Evolutionary conservation across 2,797 vertebrate species (phyloP).

Genomic region (Sebastes hubbsi): DNA sequence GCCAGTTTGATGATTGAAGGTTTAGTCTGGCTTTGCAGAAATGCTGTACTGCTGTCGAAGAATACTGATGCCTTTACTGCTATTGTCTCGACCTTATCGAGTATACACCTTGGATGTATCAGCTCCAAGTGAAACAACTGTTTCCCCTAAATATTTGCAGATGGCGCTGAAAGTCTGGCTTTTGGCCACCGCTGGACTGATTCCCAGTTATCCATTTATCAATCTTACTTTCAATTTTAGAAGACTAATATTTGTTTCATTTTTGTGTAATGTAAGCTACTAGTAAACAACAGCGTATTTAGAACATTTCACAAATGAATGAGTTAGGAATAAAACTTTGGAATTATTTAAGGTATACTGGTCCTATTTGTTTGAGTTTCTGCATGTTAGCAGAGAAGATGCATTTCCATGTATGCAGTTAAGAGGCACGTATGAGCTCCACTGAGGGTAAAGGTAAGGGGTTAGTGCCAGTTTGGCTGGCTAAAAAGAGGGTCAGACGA

Average conservation of each 20-base stretch:
- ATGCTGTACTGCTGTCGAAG: constrained; percentile 35
- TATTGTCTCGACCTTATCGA: constrained; percentile 41
- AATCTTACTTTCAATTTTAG: constrained; percentile 8
- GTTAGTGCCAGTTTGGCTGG: background rate
- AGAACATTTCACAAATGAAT: background rate
- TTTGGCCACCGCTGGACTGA: constrained; percentile 9
- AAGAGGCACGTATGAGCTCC: background rate
- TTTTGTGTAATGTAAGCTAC: background rate
- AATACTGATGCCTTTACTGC: constrained; percentile 35
- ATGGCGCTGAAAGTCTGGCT: constrained; percentile 38
- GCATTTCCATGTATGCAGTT: background rate
- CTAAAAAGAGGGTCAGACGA: too few species aligned
- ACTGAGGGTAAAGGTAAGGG: background rate
- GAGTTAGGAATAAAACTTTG: background rate
- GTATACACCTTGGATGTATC: constrained; percentile 44
- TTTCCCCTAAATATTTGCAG: constrained; percentile 60
- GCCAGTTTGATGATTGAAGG: constrained; percentile 62
- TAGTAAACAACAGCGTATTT: background rate
- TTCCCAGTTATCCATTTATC: constrained; percentile 27
- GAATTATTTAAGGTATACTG: background rate
- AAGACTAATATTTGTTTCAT: constrained; percentile 6
- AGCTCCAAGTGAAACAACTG: constrained; percentile 33
- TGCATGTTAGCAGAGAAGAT: background rate
- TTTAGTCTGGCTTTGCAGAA: constrained; percentile 47
- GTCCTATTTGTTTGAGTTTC: background rate